phyloP scores from a whole-genome alignment of 2,888 invertebrate genomes.

The Perithous albicinctus region DNA sequence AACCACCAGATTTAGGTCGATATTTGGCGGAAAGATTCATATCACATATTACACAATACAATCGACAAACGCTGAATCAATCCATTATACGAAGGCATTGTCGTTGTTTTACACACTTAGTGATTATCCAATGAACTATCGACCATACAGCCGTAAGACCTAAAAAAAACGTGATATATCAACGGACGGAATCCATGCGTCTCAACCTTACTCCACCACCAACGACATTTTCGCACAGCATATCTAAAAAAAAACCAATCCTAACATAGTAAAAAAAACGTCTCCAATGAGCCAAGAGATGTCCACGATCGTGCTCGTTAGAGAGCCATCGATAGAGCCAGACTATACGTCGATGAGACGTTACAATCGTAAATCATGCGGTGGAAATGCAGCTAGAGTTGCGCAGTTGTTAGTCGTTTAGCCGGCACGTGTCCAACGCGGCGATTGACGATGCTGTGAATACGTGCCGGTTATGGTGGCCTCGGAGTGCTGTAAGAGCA shows the following conservation, averaged over 20 bases:
- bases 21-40: too few species aligned
- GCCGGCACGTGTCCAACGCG: slow-evolving; percentile 73
- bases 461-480: slow-evolving; percentile 65
- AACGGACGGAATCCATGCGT: slow-evolving; percentile 5
- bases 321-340: slow-evolving; percentile 60
- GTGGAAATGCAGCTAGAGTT: slow-evolving; percentile 32
- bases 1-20: too few species aligned
- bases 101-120: slow-evolving; percentile 17
- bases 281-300: slow-evolving; percentile 52
- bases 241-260: slow-evolving; percentile 46
- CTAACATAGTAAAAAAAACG: slow-evolving; percentile 27
- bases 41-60: not conserved
- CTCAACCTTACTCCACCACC: not conserved
- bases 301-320: slow-evolving; percentile 66
- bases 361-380: slow-evolving; percentile 71
- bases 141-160: not conserved
- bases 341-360: slow-evolving; percentile 59
- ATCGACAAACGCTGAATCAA: not conserved
- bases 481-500: slow-evolving; percentile 50
- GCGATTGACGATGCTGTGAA: slow-evolving; percentile 60
- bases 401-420: slow-evolving; percentile 67
- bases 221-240: slow-evolving; percentile 8
- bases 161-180: slow-evolving; percentile 1
- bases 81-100: not conserved
- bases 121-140: slow-evolving; percentile 11